phyloP scores from a whole-genome alignment of 2,888 invertebrate genomes.

The Acanthosepion pharaonis region DNA sequence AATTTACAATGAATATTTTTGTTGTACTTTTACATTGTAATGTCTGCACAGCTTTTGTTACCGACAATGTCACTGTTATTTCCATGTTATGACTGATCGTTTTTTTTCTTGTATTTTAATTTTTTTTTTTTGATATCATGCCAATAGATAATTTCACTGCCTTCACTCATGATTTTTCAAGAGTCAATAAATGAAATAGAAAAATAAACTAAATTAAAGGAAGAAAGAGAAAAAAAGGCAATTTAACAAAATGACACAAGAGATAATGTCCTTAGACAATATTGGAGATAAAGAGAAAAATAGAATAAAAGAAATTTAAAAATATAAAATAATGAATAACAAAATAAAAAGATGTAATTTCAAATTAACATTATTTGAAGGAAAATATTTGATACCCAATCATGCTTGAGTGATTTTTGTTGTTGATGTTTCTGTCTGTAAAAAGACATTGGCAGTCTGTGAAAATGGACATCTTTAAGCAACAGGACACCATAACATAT shows the following conservation, averaged over 20 bases:
- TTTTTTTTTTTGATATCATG: neutral
- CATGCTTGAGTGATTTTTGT: neutral
- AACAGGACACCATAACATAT: neutral
- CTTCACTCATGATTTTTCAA: neutral
- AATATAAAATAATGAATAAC: neutral
- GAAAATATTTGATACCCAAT: slow-evolving; percentile 2
- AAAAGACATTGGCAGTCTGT: neutral
- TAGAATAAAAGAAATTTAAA: neutral
- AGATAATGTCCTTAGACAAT: neutral
- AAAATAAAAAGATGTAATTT: slow-evolving; percentile 17
- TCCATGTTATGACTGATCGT: neutral
- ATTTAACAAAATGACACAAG: neutral
- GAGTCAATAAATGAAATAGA: neutral
- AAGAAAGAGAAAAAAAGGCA: neutral
- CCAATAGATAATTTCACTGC: neutral
- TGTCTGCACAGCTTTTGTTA: neutral
- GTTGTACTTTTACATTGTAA: neutral
- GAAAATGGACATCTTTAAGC: neutral
- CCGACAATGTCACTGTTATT: neutral
- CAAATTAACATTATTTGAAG: slow-evolving; percentile 21
- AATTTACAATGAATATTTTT: neutral
- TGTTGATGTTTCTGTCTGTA: neutral
- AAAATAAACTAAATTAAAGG: neutral
- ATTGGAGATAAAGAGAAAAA: neutral
- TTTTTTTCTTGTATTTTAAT: neutral